phyloP scores from a whole-genome alignment of 2,888 invertebrate species.

The Parnassius orleans region DNA sequence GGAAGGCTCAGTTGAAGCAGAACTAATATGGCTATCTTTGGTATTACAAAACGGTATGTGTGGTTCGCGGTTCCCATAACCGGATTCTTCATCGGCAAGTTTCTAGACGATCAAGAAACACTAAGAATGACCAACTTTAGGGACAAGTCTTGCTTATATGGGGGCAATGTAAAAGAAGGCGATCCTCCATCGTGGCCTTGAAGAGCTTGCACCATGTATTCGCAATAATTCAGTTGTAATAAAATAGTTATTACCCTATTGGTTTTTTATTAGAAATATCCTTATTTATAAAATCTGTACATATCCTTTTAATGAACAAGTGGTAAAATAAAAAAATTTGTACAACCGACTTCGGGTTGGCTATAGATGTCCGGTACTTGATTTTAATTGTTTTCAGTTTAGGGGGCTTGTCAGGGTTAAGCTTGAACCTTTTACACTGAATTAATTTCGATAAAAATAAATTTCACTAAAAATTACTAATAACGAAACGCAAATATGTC shows the following conservation, averaged over 20 bases:
- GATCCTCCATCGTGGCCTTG: slow-evolving; percentile 88
- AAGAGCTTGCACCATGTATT: slow-evolving; percentile 30
- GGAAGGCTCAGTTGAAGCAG: slow-evolving; percentile 80
- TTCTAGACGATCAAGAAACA: slow-evolving; percentile 85
- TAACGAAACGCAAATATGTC: too few relatives aligned
- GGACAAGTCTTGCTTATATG: slow-evolving; percentile 90
- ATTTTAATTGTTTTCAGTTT: too few relatives aligned
- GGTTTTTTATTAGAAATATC: slow-evolving; percentile 1
- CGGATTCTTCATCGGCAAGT: slow-evolving; percentile 83
- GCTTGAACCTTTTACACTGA: too few relatives aligned
- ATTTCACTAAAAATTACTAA: too few relatives aligned
- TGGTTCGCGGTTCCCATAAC: slow-evolving; percentile 77
- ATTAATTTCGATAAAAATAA: too few relatives aligned
- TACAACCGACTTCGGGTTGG: too few relatives aligned
- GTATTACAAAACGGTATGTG: slow-evolving; percentile 76
- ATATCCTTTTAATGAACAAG: too few relatives aligned
- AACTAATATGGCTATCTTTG: slow-evolving; percentile 77
- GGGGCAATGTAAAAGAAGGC: slow-evolving; percentile 82
- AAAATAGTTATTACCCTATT: slow-evolving; percentile 6
- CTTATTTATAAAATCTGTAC: too few relatives aligned
- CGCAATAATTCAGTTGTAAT: slow-evolving; percentile 7
- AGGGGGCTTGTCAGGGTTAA: too few relatives aligned
- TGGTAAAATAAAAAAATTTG: too few relatives aligned
- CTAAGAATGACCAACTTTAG: slow-evolving; percentile 86
- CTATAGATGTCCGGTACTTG: too few relatives aligned